Evolutionary conservation across 1,140 invertebrate species (phyloP).

Genomic region (Papilio aristodemus): DNA sequence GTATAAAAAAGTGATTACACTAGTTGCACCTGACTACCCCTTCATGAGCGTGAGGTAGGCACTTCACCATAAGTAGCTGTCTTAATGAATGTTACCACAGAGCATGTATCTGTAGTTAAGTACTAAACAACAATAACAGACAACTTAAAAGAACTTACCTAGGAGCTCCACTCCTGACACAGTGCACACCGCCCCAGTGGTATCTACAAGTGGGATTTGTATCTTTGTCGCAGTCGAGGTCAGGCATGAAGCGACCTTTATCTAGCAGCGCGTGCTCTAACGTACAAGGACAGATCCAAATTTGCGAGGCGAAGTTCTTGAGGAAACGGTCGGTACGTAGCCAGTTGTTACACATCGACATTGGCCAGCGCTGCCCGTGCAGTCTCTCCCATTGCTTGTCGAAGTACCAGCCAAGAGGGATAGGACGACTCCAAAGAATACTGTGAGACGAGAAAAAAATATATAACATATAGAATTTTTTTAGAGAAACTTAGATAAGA

Average conservation of each 20-base stretch:
- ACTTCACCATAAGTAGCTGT: too few relatives aligned
- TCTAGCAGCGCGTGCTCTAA: conserved; percentile 94
- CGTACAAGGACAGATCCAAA: conserved; percentile 94
- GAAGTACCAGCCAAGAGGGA: conserved; percentile 96
- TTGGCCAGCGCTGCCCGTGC: conserved; percentile 89
- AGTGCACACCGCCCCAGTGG: conserved; percentile 93
- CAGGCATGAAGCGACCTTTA: conserved; percentile 94
- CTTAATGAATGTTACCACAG: too few relatives aligned
- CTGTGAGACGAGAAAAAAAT: conserved; percentile 70
- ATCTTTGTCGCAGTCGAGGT: conserved; percentile 94
- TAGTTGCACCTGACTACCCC: too few relatives aligned
- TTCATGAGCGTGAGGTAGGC: too few relatives aligned
- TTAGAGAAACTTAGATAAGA: too few relatives aligned
- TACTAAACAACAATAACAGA: too few relatives aligned
- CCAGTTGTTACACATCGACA: conserved; percentile 93
- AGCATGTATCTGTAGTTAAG: too few relatives aligned
- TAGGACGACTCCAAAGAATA: conserved; percentile 92
- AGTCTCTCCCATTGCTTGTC: conserved; percentile 90
- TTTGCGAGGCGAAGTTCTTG: conserved; percentile 93
- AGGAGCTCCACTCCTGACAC: conserved; percentile 94
- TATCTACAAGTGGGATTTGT: conserved; percentile 94
- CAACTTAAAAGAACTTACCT: conserved; percentile 84
- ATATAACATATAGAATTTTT: too few relatives aligned
- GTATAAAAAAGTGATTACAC: too few relatives aligned
- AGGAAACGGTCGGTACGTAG: conserved; percentile 91